Conservation (phyloP, 53 echinoderm and acorn worm species). For the Henricia sp. region DNA sequence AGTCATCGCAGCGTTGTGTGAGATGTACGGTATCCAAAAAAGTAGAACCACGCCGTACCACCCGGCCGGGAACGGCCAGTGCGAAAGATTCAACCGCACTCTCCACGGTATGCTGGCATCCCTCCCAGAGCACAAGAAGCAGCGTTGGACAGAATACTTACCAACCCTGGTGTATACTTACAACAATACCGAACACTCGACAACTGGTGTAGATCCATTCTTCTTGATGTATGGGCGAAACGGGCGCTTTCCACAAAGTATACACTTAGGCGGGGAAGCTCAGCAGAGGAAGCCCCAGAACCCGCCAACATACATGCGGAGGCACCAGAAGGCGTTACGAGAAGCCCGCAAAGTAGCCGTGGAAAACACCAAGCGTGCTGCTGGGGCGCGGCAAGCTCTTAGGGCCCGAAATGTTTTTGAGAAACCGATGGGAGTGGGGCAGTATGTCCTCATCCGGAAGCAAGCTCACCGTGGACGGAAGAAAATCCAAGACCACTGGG, state of each 20-base stretch:
- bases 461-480: constrained; percentile 26
- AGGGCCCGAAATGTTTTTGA: constrained; percentile 11
- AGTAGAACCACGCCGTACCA: constrained; percentile 15
- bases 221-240: no score
- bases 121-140: constrained; percentile 23
- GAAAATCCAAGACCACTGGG: constrained; percentile 53
- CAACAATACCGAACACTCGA: constrained; percentile 38
- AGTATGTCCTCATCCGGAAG: constrained; percentile 22
- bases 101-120: constrained; percentile 39
- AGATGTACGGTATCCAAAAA: constrained; percentile 21
- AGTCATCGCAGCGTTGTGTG: constrained; percentile 28
- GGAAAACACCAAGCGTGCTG: not conserved
- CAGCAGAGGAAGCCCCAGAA: not conserved
- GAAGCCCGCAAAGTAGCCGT: not conserved
- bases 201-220: no score
- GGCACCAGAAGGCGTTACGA: constrained; percentile 10
- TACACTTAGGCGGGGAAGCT: constrained; percentile 11
- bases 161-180: constrained; percentile 36
- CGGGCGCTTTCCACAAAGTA: not conserved
- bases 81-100: no score
- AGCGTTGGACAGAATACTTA: constrained; percentile 17
- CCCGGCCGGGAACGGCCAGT: no score
- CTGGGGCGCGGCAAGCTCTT: not conserved
- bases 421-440: constrained; percentile 42
- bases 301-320: not conserved